A percentile compares a stretch with the other conserved stretches of the same genome.
These are phyloP conservation scores for Beris morrisii DNA, from an alignment of 2,888 invertebrate species.

Conservation along the genomic window DNA sequence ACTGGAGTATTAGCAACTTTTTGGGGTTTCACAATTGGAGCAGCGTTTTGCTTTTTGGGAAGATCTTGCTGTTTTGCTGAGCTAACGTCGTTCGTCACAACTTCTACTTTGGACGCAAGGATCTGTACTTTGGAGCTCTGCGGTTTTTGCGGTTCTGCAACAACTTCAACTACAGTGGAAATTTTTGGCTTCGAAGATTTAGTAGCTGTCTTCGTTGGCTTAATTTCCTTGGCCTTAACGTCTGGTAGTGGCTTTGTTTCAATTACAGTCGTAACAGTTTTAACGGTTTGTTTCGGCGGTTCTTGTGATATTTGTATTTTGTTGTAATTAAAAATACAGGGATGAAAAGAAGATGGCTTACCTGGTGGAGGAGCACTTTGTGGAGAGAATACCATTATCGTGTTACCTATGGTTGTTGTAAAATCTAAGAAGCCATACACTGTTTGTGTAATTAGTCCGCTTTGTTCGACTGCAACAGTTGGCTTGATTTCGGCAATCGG, in stretches of 20 bases:
- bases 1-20: constrained; percentile 41
- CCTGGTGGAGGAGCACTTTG: constrained; percentile 76
- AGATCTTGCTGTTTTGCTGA: constrained; percentile 38
- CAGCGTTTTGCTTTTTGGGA: constrained; percentile 42
- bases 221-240: constrained; percentile 38
- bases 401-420: constrained; percentile 90
- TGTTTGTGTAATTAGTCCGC: constrained; percentile 75
- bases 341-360: constrained; percentile 46
- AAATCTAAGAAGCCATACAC: constrained; percentile 93
- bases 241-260: constrained; percentile 42
- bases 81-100: constrained; percentile 54
- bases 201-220: constrained; percentile 40
- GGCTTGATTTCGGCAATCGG: constrained; percentile 27
- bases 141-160: constrained; percentile 37
- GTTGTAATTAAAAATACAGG: constrained; percentile 12
- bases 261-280: constrained; percentile 41
- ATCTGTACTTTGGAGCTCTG: constrained; percentile 55
- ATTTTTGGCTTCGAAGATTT: constrained; percentile 36
- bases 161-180: constrained; percentile 42
- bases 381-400: constrained; percentile 92
- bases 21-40: constrained; percentile 39
- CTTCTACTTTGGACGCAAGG: constrained; percentile 50
- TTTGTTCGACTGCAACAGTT: constrained; percentile 38
- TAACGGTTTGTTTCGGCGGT: constrained; percentile 34
- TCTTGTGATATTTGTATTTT: constrained; percentile 23